These are phyloP conservation scores for Lasiommata megera DNA, from an alignment of 2,888 invertebrate genomes.

Conservation along the genomic window DNA sequence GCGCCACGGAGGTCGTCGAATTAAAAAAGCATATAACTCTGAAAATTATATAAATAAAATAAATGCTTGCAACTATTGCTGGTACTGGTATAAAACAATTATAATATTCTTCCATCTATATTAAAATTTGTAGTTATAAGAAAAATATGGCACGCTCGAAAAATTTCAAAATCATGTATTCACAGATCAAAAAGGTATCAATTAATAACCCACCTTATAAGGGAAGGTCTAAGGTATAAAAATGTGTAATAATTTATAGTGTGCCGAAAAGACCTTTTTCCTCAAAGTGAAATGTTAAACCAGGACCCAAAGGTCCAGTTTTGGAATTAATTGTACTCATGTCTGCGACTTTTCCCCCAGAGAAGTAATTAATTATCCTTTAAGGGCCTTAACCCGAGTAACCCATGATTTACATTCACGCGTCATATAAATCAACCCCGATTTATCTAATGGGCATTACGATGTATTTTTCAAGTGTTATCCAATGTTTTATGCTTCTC, in stretches of 20 bases:
- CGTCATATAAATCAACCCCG: slow-evolving; percentile 9
- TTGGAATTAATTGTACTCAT: slow-evolving; percentile 20
- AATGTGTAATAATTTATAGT: background rate
- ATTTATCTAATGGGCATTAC: background rate
- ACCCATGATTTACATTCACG: slow-evolving; percentile 20
- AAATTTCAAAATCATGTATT: too few relatives aligned
- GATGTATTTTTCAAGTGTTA: too few relatives aligned
- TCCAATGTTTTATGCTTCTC: too few relatives aligned
- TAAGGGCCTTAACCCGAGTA: slow-evolving; percentile 13
- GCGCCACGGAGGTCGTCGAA: too few relatives aligned
- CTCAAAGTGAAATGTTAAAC: slow-evolving; percentile 8
- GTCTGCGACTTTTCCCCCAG: slow-evolving; percentile 19
- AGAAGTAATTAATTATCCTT: slow-evolving; percentile 26
- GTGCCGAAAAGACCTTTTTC: background rate
- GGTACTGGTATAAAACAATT: too few relatives aligned
- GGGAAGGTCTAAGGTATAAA: background rate
- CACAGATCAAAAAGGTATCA: too few relatives aligned
- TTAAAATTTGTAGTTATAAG: too few relatives aligned
- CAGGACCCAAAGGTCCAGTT: slow-evolving; percentile 12
- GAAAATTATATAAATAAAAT: too few relatives aligned
- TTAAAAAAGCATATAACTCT: too few relatives aligned
- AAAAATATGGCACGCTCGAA: too few relatives aligned
- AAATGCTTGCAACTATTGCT: too few relatives aligned
- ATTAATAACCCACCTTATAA: background rate
- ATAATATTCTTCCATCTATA: too few relatives aligned